phyloP scores from a whole-genome alignment of 1,140 invertebrate species.

The Epicauta chinensis region DNA sequence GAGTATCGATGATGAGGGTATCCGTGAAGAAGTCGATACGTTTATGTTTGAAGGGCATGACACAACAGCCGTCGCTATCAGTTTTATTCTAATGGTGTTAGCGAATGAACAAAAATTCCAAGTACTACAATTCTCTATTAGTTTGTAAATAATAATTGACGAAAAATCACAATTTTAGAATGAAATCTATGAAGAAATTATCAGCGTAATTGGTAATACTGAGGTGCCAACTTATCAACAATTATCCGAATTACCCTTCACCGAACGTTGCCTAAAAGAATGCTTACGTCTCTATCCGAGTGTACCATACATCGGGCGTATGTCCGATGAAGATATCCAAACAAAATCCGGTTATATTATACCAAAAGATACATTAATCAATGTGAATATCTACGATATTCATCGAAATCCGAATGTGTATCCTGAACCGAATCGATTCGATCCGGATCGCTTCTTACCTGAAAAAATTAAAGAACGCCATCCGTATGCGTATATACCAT shows the following conservation, averaged over 20 bases:
- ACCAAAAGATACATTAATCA: slow-evolving; percentile 12
- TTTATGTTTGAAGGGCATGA: too few relatives aligned
- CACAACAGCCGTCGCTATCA: too few relatives aligned
- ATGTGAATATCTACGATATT: slow-evolving; percentile 16
- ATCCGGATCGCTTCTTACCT: slow-evolving; percentile 60
- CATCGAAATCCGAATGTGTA: slow-evolving; percentile 39
- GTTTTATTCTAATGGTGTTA: too few relatives aligned
- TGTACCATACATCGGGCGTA: slow-evolving; percentile 30
- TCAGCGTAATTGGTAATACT: slow-evolving; percentile 54
- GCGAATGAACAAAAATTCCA: too few relatives aligned
- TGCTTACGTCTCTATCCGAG: slow-evolving; percentile 53
- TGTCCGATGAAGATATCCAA: not conserved
- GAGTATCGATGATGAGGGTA: slow-evolving; percentile 56
- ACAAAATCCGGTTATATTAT: not conserved
- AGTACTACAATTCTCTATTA: too few relatives aligned
- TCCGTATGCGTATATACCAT: slow-evolving; percentile 53
- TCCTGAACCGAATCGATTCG: slow-evolving; percentile 56
- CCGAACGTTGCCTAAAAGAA: slow-evolving; percentile 71
- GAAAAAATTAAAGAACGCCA: slow-evolving; percentile 46
- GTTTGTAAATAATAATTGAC: too few relatives aligned
- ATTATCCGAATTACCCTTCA: slow-evolving; percentile 61
- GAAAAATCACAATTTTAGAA: too few relatives aligned
- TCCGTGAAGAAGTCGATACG: slow-evolving; percentile 79
- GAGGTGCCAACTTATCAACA: slow-evolving; percentile 53
- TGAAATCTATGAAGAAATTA: too few relatives aligned